Base-by-base conservation (phyloP, 2,888 invertebrate genomes). In the Philaethria dido region DNA sequence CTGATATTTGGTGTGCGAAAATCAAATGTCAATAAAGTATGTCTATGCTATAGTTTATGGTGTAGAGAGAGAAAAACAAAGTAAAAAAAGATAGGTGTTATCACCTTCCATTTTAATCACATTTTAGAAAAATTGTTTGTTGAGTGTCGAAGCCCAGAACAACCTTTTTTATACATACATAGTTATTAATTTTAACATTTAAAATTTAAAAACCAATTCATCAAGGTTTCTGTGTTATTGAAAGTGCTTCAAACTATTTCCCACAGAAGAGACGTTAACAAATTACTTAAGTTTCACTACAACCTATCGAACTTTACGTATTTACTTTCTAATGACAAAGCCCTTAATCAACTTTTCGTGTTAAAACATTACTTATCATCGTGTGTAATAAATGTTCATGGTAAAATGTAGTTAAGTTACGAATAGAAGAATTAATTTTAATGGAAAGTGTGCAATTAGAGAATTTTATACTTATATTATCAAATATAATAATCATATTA, bases 291-390 rank as follows among this genome's bases (percentile, higher is more conserved):
- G 14, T 25, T 57, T 57, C 57, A 22, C 57, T 42, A 11, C 60
- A 60, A 60, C 25, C 29, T 25, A 60, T 57, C 42, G 29, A 45
- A 33, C 29, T 45, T 33, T 60, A 22, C 1, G 22, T 57, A 42
- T 42, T n/a, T 39, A 57, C 57, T 57, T 57, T 57, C 57, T 57
- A 57, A 57, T 52, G 42, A 22, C n/a, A 42, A 22, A 14, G 11
- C 22, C n/a, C 4, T 57, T 52, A 52, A 52, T 52, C 29, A 52
- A 16, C 29, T 52, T 22, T 20, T 22, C 20, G 39, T 39, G 36
- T 39, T 39, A 57, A 20, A 55, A 39, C 39, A 57, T 57, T 22
- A 57, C n/a, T 57, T 22, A 57, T 42, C 11, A 57, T 22, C n/a
- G 9, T 20, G 13, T 36, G 50, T 18, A 57, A 22, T 16, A 45